Percentiles rank a stretch among this genome's conserved stretches.
Evolutionary conservation across 2,797 vertebrate species (phyloP).

Genomic region (Enteromius treurensis): DNA sequence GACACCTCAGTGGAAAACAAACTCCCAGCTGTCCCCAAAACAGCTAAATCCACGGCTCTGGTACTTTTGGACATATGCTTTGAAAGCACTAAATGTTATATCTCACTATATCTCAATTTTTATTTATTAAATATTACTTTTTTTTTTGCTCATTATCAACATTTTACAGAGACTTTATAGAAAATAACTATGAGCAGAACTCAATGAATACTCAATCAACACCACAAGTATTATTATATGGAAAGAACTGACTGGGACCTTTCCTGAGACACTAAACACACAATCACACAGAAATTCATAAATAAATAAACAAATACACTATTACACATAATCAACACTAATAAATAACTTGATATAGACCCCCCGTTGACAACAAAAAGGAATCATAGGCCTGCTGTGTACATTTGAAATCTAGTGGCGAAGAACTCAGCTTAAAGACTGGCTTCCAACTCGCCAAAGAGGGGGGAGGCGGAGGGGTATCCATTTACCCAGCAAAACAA

Average conservation of each 20-base stretch:
- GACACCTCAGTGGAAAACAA: background rate
- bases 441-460: constrained; percentile 13
- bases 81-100: background rate
- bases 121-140: too few relatives aligned
- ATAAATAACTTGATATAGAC: background rate
- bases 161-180: background rate
- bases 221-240: background rate
- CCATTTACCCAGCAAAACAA: constrained; percentile 46
- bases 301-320: background rate
- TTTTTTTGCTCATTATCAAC: too few relatives aligned
- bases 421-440: constrained; percentile 31
- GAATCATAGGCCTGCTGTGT: background rate
- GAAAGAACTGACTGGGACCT: constrained; percentile 9
- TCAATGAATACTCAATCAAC: background rate
- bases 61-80: background rate
- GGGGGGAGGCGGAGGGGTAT: constrained; percentile 32
- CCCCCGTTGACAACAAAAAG: background rate
- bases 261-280: constrained; percentile 1
- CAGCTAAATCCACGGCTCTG: background rate
- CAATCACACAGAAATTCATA: background rate
- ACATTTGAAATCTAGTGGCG: constrained; percentile 10
- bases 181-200: background rate
- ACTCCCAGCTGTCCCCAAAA: background rate
- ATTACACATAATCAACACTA: background rate
- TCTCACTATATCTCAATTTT: too few relatives aligned